phyloP scores from a whole-genome alignment of 2,797 vertebrate species.

The Nannoperca obscura region DNA sequence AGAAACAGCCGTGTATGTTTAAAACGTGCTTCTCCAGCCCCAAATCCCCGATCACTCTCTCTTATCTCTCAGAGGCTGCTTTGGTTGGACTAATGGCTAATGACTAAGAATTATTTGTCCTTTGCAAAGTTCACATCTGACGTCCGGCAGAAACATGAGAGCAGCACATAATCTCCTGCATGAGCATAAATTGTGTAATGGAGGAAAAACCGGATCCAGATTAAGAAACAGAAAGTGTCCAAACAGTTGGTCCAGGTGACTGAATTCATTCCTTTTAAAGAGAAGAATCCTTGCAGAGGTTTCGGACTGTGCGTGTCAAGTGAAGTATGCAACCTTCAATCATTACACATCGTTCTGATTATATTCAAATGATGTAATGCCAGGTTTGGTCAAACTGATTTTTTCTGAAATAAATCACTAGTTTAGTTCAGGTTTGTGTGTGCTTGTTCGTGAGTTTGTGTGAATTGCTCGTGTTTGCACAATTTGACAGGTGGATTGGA shows the following conservation, averaged over 20 bases:
- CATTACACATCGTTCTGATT: constrained; percentile 43
- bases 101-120: constrained; percentile 76
- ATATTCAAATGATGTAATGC: constrained; percentile 48
- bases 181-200: constrained; percentile 68
- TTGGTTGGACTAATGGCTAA: constrained; percentile 69
- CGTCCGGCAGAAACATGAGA: constrained; percentile 72
- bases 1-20: constrained; percentile 58
- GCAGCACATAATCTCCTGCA: constrained; percentile 60
- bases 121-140: constrained; percentile 65
- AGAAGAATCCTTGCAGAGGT: constrained; percentile 20
- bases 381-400: constrained; percentile 21
- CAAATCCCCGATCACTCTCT: constrained; percentile 47
- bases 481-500: constrained; percentile 33
- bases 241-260: constrained; percentile 51
- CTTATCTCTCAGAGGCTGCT: constrained; percentile 73
- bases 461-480: constrained; percentile 46
- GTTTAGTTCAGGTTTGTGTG: constrained; percentile 22
- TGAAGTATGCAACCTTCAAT: constrained; percentile 24
- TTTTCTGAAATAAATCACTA: constrained; percentile 39
- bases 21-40: constrained; percentile 58
- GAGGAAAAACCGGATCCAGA: constrained; percentile 56
- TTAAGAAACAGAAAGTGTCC: constrained; percentile 48
- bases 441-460: constrained; percentile 4
- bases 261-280: constrained; percentile 22
- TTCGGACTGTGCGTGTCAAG: constrained; percentile 27